A percentile compares a stretch with the other conserved stretches of the same genome.
Conservation (phyloP, 2,113 vertebrate genomes). For the Ceyx margarethae region DNA sequence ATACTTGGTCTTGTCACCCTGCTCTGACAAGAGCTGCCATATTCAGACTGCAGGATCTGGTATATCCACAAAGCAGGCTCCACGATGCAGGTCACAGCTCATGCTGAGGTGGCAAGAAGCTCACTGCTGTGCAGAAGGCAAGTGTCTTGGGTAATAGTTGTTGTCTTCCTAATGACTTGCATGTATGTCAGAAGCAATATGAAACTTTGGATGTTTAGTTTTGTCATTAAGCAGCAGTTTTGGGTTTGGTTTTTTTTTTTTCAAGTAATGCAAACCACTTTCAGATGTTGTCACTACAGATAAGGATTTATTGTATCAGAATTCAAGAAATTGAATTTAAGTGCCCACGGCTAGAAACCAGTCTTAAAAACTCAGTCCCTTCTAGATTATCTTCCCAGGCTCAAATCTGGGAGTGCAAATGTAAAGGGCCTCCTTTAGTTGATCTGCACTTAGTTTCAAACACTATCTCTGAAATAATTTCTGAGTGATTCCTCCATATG, state of each 20-base stretch:
- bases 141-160: not conserved
- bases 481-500: not conserved
- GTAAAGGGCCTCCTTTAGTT: not conserved
- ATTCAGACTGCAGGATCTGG: not conserved
- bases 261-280: not conserved
- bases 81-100: not conserved
- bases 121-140: not conserved
- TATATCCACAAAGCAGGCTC: not conserved
- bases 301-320: not conserved
- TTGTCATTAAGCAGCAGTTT: not conserved
- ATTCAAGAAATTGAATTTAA: not conserved
- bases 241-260: not conserved
- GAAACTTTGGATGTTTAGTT: not conserved
- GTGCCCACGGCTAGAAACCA: not conserved
- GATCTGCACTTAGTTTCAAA: not conserved
- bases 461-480: not conserved
- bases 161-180: not conserved
- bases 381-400: not conserved
- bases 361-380: not conserved
- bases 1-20: not conserved
- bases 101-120: not conserved
- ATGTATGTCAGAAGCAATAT: not conserved
- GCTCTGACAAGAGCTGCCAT: not conserved
- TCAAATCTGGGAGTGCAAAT: not conserved
- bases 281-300: not conserved